Conservation (phyloP, 1,140 invertebrate species). For the Drosophila sucinea region DNA sequence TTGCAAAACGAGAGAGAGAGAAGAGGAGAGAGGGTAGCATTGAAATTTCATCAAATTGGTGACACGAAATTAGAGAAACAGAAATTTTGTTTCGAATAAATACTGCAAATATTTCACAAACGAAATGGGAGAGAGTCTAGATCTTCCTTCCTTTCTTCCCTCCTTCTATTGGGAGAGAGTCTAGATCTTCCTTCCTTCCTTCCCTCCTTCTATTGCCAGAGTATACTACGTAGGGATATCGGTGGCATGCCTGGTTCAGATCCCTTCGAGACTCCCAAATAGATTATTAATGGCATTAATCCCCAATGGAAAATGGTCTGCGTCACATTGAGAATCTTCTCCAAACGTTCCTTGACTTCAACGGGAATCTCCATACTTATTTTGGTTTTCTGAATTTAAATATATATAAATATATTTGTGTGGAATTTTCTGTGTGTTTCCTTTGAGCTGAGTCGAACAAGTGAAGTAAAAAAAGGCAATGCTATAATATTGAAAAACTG, state of each 20-base stretch:
- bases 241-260: slow-evolving; percentile 4
- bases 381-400: not conserved
- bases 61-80: not conserved
- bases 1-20: not conserved
- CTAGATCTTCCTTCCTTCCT: not conserved
- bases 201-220: slow-evolving; percentile 3
- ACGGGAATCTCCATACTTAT: not conserved
- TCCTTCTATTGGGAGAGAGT: not conserved
- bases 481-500: too few species aligned
- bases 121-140: too few species aligned
- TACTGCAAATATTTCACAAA: too few species aligned
- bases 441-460: too few species aligned
- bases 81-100: too few species aligned
- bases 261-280: not conserved
- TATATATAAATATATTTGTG: not conserved
- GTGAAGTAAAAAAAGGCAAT: too few species aligned
- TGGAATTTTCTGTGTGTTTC: not conserved
- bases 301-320: slow-evolving; percentile 3
- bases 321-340: not conserved
- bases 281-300: not conserved
- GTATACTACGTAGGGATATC: not conserved
- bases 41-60: not conserved
- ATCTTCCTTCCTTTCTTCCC: not conserved
- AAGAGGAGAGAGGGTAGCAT: not conserved
- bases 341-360: not conserved